Evolutionary conservation across 2,797 vertebrate genomes (phyloP).

Genomic region (Neostethus bicornis): DNA sequence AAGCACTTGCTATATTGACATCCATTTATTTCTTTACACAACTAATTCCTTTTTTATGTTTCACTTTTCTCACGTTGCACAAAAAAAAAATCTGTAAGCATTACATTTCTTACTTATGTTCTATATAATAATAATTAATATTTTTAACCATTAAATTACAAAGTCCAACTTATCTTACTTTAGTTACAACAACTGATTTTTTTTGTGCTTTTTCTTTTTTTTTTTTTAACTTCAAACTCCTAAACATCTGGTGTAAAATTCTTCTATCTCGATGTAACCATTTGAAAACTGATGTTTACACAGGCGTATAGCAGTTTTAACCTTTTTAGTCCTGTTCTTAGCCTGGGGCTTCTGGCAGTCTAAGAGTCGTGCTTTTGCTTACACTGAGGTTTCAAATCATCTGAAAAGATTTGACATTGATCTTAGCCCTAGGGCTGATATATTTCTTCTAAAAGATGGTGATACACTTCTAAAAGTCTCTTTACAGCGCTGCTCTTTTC

Average conservation of each 20-base stretch:
- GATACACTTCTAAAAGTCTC: conserved; percentile 12
- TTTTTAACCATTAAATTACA: too few relatives aligned
- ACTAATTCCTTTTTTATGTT: background rate
- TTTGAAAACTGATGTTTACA: conserved; percentile 32
- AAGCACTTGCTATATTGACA: conserved; percentile 26
- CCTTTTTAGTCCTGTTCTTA: conserved; percentile 30
- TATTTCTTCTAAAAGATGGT: conserved; percentile 20
- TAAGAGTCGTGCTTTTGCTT: conserved; percentile 32
- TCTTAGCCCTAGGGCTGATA: conserved; percentile 42
- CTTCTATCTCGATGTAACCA: background rate
- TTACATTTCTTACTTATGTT: too few relatives aligned
- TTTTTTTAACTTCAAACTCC: background rate
- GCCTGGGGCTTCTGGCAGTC: conserved; percentile 34
- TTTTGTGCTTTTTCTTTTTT: background rate
- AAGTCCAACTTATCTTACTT: too few relatives aligned
- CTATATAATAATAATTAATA: too few relatives aligned
- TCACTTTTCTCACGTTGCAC: too few relatives aligned
- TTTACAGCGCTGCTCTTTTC: conserved; percentile 12
- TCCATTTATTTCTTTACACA: background rate
- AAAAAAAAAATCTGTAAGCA: too few relatives aligned
- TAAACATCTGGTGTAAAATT: background rate
- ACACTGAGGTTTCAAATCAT: conserved; percentile 39
- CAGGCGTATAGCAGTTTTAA: conserved; percentile 30
- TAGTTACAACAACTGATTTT: background rate
- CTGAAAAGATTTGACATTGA: conserved; percentile 54